Evolutionary conservation across 37 sponge, comb jelly and placozoan genomes (phyloP).

Genomic region (Eunapius fragilis): DNA sequence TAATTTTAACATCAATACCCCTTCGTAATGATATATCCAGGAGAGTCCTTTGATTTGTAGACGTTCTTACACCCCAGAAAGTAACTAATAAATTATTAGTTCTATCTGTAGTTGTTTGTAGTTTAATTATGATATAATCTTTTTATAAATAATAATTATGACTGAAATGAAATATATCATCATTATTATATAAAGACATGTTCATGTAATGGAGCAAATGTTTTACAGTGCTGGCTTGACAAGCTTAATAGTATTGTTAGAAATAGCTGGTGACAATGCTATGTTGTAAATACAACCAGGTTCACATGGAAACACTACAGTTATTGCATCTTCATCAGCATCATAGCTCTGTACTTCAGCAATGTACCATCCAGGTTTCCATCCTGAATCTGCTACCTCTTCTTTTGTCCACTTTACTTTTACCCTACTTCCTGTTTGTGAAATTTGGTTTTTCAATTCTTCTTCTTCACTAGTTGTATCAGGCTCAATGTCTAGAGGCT

Average conservation of each 20-base stretch:
- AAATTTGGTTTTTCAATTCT: neutral
- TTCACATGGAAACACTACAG: neutral
- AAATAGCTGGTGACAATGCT: neutral
- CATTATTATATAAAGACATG: no score
- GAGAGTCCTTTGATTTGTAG: no score
- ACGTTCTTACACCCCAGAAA: no score
- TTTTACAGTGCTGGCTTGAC: neutral
- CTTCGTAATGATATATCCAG: no score
- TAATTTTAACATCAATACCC: no score
- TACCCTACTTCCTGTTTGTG: neutral
- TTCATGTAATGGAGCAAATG: no score
- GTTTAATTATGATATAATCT: no score
- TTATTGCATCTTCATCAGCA: neutral
- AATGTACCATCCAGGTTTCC: constrained; percentile 14
- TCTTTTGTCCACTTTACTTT: neutral
- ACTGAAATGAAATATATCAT: no score
- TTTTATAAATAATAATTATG: no score
- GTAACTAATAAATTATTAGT: no score
- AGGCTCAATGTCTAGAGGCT: no score
- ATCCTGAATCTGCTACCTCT: neutral
- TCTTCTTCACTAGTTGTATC: neutral
- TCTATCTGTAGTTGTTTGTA: no score
- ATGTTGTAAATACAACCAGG: neutral
- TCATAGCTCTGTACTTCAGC: constrained; percentile 3
- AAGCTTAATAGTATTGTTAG: neutral